phyloP scores from a whole-genome alignment of 2,113 vertebrate genomes.

The Catharus fuscescens region DNA sequence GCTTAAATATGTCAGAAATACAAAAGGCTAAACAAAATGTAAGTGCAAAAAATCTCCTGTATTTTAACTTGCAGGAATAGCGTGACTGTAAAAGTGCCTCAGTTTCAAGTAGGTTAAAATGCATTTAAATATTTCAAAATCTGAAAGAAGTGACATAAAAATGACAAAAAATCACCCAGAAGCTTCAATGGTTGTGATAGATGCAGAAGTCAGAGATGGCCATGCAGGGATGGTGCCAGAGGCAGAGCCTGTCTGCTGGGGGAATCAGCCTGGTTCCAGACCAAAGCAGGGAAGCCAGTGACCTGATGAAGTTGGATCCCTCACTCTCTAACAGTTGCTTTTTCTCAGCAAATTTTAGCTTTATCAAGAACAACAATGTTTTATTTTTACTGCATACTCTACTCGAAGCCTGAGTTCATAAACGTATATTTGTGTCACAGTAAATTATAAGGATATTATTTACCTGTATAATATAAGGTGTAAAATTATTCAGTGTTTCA shows the following conservation, averaged over 20 bases:
- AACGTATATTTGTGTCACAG: neutral
- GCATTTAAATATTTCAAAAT: constrained; percentile 20
- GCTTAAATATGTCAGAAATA: neutral
- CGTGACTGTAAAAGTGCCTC: neutral
- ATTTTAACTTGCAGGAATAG: neutral
- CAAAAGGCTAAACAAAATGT: neutral
- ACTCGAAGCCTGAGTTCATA: neutral
- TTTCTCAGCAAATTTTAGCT: neutral
- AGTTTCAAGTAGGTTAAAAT: constrained; percentile 27
- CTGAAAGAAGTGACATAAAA: constrained; percentile 22
- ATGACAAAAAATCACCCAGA: constrained; percentile 29
- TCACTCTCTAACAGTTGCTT: neutral
- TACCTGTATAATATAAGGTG: neutral
- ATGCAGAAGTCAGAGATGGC: constrained; percentile 1
- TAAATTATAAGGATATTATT: neutral
- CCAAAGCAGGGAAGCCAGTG: neutral
- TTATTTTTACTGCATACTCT: neutral
- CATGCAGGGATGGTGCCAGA: neutral
- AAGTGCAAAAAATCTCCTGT: neutral
- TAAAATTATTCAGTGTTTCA: constrained; percentile 25
- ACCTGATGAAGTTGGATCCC: neutral
- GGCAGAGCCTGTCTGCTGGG: constrained; percentile 42
- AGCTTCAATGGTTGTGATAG: neutral
- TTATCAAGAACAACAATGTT: neutral
- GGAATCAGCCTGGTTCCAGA: neutral